Evolutionary conservation across 2,113 vertebrate species (phyloP), one percentile per base, ranked within the genome.

Genomic region (Heloderma charlesbogerti): DNA sequence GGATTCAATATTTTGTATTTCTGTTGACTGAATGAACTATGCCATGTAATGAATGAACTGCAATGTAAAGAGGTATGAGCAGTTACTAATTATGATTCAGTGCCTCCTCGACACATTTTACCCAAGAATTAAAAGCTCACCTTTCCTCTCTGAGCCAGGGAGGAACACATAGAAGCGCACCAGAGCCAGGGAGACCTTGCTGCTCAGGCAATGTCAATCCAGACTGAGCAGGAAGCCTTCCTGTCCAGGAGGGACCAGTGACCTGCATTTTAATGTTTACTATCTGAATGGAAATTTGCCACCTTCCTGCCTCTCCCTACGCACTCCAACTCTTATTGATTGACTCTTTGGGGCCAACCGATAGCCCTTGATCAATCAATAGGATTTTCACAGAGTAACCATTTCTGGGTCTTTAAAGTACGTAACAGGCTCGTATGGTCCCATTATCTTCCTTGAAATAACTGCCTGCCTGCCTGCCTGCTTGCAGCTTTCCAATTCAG

Each of bases 401-500:
- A 22, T 45, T 71, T 66, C 25, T 45, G 34, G 29, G 16, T 29
- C 15, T 34, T 51, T 77, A 43, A 34, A 34, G n/a, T n/a, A 9
- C 20, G 7, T 81, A 80, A 51, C 63, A 54, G 31, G 40, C 15
- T 45, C 54, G 45, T 45, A 45, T 66, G 74, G 22, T 63, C 29
- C 20, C 34, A 66, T 10, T 78, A 66, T 18, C 25, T 63, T 63
- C 54, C 54, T 43, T 63, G 37, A 78, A 78, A 87, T 78, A 63
- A 63, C 4, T n/a, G n/a, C 69, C 48, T 51, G 69, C 20, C 40
- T 15, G 60, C 90, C 79, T 91, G 20, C 25, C 8, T 48, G 18
- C 71, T 57, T 43, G 88, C n/a, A 57, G 4, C 74, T 43, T 69
- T 94, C 89, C 83, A 37, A 92, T 86, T 51, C 6, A 82, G 3